phyloP scores from a whole-genome alignment of 2,797 vertebrate genomes.

The Karalla daura region DNA sequence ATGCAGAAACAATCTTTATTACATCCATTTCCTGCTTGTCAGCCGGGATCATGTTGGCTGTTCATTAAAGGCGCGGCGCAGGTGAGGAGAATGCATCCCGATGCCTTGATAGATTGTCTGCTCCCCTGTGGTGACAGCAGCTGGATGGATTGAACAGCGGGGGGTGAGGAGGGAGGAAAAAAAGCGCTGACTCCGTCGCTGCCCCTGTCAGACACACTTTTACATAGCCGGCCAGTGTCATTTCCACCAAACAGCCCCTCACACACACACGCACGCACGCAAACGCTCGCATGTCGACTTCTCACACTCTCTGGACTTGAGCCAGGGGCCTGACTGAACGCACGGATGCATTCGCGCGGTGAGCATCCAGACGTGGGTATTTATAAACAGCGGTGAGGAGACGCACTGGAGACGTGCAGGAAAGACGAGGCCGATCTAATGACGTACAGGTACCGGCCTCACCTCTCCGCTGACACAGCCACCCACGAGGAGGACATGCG shows the following conservation, averaged over 20 bases:
- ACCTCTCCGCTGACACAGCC: constrained; percentile 10
- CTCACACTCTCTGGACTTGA: constrained; percentile 62
- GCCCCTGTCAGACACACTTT: constrained; percentile 95
- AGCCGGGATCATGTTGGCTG: constrained; percentile 99
- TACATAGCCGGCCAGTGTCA: constrained; percentile 94
- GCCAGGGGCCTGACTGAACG: constrained; percentile 52
- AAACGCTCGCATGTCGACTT: constrained; percentile 33
- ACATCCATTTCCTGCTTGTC: constrained; percentile 99
- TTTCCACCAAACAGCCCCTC: constrained; percentile 85
- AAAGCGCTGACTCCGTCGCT: constrained; percentile 96
- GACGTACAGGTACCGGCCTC: constrained; percentile 11
- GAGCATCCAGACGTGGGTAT: constrained; percentile 24
- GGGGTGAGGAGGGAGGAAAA: constrained; percentile 87
- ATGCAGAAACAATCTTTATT: constrained; percentile 99
- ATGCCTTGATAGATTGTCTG: constrained; percentile 99
- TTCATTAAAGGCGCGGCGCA: constrained; percentile 99
- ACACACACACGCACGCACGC: constrained; percentile 30
- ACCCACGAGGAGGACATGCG: neutral
- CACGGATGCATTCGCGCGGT: constrained; percentile 30
- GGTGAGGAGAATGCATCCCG: constrained; percentile 99
- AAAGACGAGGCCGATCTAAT: constrained; percentile 37
- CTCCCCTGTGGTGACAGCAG: constrained; percentile 99
- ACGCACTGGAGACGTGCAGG: constrained; percentile 23
- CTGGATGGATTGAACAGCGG: constrained; percentile 99
- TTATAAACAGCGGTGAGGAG: constrained; percentile 30